Conservation (phyloP, 2,113 vertebrate genomes). For the Ascaphus truei region DNA sequence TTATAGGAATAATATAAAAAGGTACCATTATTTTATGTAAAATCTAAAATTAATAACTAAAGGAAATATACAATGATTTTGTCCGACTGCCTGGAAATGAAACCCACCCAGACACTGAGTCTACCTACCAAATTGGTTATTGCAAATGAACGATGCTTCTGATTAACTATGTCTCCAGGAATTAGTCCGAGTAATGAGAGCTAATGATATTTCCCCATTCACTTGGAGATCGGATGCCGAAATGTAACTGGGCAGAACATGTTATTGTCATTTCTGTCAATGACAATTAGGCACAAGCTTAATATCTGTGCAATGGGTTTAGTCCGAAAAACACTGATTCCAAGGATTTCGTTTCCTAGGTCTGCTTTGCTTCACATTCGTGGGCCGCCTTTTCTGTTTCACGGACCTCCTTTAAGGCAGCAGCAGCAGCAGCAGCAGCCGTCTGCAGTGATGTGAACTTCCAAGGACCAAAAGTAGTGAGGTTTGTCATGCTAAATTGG, state of each 20-base stretch:
- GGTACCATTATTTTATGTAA: not conserved
- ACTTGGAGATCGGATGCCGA: conserved; percentile 1
- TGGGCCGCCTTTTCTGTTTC: too few species aligned
- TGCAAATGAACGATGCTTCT: conserved; percentile 20
- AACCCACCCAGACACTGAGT: conserved; percentile 12
- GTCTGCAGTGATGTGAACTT: too few species aligned
- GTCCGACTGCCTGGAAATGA: not conserved
- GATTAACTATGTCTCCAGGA: conserved; percentile 29
- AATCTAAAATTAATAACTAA: not conserved
- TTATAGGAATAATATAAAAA: not conserved
- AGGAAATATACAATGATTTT: not conserved
- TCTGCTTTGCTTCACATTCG: too few species aligned
- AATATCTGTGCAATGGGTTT: conserved; percentile 12
- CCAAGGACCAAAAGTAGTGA: too few species aligned
- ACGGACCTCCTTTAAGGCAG: too few species aligned
- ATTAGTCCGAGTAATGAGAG: conserved; percentile 30
- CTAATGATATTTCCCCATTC: conserved; percentile 31
- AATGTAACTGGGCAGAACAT: conserved; percentile 33
- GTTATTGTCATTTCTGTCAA: conserved; percentile 38
- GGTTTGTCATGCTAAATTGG: too few species aligned
- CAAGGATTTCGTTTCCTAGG: too few species aligned
- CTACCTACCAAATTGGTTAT: conserved; percentile 23
- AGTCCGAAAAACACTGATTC: not conserved
- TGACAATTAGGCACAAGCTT: conserved; percentile 24
- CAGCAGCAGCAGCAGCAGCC: too few species aligned